Percentiles rank a stretch among this genome's conserved stretches.
These are phyloP conservation scores for Calonectris borealis DNA, from an alignment of 2,113 vertebrate species.

Conservation along the genomic window DNA sequence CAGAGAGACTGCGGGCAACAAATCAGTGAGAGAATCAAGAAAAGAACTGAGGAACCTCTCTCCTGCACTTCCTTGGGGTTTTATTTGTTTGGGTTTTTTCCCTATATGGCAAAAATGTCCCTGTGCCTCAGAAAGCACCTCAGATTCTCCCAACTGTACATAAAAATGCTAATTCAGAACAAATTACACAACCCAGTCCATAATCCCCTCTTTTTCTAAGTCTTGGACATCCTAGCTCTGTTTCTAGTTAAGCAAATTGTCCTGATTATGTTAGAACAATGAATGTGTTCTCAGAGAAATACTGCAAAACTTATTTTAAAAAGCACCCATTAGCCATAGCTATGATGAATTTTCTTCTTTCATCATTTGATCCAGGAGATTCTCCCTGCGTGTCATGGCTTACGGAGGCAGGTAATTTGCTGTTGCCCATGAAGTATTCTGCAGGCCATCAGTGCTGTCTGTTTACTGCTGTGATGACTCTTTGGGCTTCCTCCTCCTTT, in stretches of 20 bases:
- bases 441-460: neutral
- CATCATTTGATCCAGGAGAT: neutral
- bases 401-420: neutral
- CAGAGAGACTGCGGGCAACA: neutral
- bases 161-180: neutral
- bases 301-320: neutral
- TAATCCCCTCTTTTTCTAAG: fast-evolving
- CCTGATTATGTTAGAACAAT: neutral
- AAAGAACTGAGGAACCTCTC: neutral
- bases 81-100: neutral
- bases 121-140: neutral
- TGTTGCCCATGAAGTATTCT: neutral
- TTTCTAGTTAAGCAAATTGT: neutral
- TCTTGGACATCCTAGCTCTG: neutral
- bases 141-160: neutral
- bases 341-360: neutral
- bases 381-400: neutral
- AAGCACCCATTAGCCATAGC: neutral
- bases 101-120: neutral
- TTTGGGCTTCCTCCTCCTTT: neutral
- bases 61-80: neutral
- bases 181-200: neutral
- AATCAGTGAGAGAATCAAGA: neutral
- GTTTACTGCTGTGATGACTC: neutral
- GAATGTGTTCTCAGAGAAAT: neutral